Evolutionary conservation across 1,140 invertebrate genomes (phyloP), one percentile per base, ranked within the genome.

Genomic region (Micrasema longulum): DNA sequence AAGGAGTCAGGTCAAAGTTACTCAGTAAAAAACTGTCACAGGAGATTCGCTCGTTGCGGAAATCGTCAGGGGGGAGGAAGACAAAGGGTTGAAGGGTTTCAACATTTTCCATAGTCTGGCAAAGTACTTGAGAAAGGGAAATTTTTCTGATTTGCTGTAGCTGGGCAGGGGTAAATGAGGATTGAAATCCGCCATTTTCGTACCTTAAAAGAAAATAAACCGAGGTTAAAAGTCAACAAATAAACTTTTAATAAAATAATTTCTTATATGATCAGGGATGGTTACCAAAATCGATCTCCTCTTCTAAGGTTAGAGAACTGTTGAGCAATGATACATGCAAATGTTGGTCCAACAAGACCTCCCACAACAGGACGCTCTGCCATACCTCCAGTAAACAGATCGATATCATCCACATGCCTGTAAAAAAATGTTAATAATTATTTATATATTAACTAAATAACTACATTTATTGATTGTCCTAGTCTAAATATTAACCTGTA

Each of bases 321-420:
- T 76, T 96, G 93, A 0, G 93, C 96, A 14, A 99, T 93, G 66
- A 99, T 95, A 78, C 97, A 99, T 50, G 95, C 95, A 79, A 99
- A 97, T 0, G 96, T 98, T 0, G 97, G 97, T 0, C 97, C 97
- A 0, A 98, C 93, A 0, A 98, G 79, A 1, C 93, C 96, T 10
- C 94, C 94, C 1, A 87, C 82, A 0, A 96, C 89, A 0, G 91
- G 90, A 11, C 89, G 88, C 78, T 98, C 96, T 0, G 94, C 88
- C 66, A 97, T 87, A 0, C 94, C 95, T 16, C 92, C 97, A 0
- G 94, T 91, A 79, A 95, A 97, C n/a, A 97, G 85, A 78, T 98
- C 97, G 67, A 98, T 91, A 77, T 97, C 95, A 50, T 95, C 90
- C 1, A 96, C 88, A 52, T 89, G 86, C 48, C 89, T 85, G 70